phyloP scores from a whole-genome alignment of 2,797 vertebrate genomes.

The Acestrorhynchus altus region DNA sequence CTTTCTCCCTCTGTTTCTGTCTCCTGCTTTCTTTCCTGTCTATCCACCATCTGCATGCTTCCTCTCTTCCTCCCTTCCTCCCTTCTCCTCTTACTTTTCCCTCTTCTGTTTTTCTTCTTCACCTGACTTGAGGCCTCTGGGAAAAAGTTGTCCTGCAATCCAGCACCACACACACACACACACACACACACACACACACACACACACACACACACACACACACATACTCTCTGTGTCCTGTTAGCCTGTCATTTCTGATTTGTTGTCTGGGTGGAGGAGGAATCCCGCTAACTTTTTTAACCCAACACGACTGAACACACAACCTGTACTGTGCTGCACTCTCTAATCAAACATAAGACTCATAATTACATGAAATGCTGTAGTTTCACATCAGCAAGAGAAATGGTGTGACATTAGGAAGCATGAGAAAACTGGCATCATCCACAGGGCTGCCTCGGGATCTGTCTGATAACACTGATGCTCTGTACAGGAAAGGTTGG shows the following conservation, averaged over 20 bases:
- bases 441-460: too few relatives aligned
- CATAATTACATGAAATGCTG: too few relatives aligned
- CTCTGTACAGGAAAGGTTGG: too few relatives aligned
- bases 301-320: neutral
- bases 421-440: too few relatives aligned
- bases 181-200: too few relatives aligned
- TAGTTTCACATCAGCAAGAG: too few relatives aligned
- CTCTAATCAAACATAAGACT: neutral
- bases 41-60: neutral
- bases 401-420: too few relatives aligned
- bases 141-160: too few relatives aligned
- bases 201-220: too few relatives aligned
- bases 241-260: slow-evolving; percentile 28
- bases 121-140: neutral
- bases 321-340: neutral
- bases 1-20: slow-evolving; percentile 31
- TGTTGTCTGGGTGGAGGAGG: neutral
- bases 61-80: neutral
- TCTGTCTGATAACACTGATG: too few relatives aligned
- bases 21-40: slow-evolving; percentile 10
- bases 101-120: neutral
- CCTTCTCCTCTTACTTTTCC: neutral
- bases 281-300: neutral
- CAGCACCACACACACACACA: too few relatives aligned
- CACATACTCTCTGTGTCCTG: neutral